Percentiles rank a stretch among this genome's conserved stretches.
These are phyloP conservation scores for Perca schrenkii DNA, from an alignment of 2,113 vertebrate species.

Conservation along the genomic window DNA sequence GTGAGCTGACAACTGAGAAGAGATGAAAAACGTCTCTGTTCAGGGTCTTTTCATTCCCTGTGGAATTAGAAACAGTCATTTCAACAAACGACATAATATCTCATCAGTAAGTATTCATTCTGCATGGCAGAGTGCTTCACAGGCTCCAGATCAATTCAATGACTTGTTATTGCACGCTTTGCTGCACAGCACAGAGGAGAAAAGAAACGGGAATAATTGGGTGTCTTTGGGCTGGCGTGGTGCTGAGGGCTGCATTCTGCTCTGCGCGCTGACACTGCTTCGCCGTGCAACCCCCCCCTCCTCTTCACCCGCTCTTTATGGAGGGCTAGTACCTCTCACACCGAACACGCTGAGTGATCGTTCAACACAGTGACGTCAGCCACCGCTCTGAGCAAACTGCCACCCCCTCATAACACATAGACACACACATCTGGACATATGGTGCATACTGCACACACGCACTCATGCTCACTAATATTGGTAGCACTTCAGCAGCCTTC, in stretches of 20 bases:
- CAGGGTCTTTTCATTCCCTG: constrained; percentile 28
- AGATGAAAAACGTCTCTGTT: background rate
- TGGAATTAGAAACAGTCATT: constrained; percentile 43
- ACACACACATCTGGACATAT: constrained; percentile 36
- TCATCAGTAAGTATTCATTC: constrained; percentile 65
- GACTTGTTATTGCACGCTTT: constrained; percentile 30
- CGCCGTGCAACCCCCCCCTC: background rate
- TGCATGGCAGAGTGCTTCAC: constrained; percentile 48
- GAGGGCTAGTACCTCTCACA: constrained; percentile 43
- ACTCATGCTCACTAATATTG: constrained; percentile 29
- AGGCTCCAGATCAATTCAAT: constrained; percentile 40
- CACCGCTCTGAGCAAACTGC: constrained; percentile 37
- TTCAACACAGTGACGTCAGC: constrained; percentile 64
- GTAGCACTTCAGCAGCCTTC: constrained; percentile 39
- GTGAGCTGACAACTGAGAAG: constrained; percentile 30
- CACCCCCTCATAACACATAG: constrained; percentile 17
- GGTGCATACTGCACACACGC: constrained; percentile 10
- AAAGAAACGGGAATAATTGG: constrained; percentile 48
- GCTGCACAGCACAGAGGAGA: constrained; percentile 2
- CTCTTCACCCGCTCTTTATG: constrained; percentile 19
- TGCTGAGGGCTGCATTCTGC: constrained; percentile 52
- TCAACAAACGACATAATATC: constrained; percentile 46
- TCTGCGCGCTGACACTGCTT: constrained; percentile 21
- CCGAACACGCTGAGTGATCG: constrained; percentile 55
- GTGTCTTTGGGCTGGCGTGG: constrained; percentile 33